Conservation (phyloP, 2,113 vertebrate species). For the Pteronura brasiliensis region DNA sequence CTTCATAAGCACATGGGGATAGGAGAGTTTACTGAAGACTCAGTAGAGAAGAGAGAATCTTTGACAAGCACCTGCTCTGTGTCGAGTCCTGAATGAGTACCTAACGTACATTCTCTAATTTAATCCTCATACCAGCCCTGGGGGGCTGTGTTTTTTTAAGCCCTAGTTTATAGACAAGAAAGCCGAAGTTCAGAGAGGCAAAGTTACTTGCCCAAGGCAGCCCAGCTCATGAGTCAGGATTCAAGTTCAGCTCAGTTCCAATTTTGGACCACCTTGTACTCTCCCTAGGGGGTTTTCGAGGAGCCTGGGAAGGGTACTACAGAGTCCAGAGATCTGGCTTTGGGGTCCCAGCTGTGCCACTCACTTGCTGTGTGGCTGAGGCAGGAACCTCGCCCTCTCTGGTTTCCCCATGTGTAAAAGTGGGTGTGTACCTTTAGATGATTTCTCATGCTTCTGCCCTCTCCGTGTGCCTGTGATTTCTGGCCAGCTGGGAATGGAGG, state of each 20-base stretch:
- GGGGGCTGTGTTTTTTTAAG: not conserved
- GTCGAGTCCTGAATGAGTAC: not conserved
- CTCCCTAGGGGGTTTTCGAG: not conserved
- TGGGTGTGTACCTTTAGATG: not conserved
- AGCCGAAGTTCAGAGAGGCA: not conserved
- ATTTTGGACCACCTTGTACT: not conserved
- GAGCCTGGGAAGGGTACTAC: not conserved
- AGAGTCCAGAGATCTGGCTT: not conserved
- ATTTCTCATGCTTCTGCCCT: not conserved
- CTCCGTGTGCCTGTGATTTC: not conserved
- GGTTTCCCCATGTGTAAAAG: not conserved
- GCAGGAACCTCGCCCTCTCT: not conserved
- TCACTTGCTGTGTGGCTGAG: not conserved
- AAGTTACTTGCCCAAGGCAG: not conserved
- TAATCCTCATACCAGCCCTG: not conserved
- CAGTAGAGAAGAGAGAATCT: not conserved
- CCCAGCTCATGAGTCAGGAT: not conserved
- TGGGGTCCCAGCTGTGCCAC: not conserved
- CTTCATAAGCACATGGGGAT: not conserved
- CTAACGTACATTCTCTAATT: not conserved
- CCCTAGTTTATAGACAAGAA: not conserved
- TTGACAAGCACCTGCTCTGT: not conserved
- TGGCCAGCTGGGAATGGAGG: not conserved
- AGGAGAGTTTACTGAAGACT: not conserved
- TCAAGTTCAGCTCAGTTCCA: not conserved